Conservation (phyloP, 2,888 invertebrate species). For the Chloroclysta siterata region DNA sequence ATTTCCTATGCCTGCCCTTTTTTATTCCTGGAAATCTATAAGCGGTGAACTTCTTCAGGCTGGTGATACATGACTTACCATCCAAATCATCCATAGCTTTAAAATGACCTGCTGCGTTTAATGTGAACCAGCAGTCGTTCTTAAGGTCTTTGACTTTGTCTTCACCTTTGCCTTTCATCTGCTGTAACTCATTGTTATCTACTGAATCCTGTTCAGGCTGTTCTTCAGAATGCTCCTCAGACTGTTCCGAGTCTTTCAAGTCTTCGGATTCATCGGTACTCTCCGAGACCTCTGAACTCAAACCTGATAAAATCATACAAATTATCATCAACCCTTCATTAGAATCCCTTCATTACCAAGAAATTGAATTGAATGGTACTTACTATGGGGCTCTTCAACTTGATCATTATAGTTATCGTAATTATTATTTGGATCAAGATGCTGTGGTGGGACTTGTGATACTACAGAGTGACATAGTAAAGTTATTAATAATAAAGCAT, state of each 20-base stretch:
- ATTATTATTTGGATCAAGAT: slow-evolving; percentile 5
- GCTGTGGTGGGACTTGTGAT: neutral
- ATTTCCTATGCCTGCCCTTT: too few species aligned
- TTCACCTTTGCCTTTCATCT: neutral
- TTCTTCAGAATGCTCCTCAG: neutral
- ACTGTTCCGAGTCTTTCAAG: neutral
- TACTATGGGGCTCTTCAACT: neutral
- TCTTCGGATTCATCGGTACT: too few species aligned
- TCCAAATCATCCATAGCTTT: slow-evolving; percentile 55
- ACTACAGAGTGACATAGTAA: neutral
- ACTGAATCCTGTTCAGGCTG: too few species aligned
- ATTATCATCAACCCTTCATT: too few species aligned
- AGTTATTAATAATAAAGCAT: slow-evolving; percentile 8
- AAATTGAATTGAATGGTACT: neutral
- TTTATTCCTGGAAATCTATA: too few species aligned
- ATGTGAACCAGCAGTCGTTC: slow-evolving; percentile 55
- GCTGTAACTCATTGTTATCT: neutral
- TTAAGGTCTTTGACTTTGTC: neutral
- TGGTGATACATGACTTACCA: slow-evolving; percentile 43
- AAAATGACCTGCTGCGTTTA: slow-evolving; percentile 49
- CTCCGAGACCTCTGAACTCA: too few species aligned
- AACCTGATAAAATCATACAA: too few species aligned
- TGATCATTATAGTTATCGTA: neutral
- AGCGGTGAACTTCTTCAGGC: too few species aligned
- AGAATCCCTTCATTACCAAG: too few species aligned